A percentile compares a stretch with the other conserved stretches of the same genome.
phyloP scores from a whole-genome alignment of 53 echinoderm and acorn worm species.

The Arbacia lixula region DNA sequence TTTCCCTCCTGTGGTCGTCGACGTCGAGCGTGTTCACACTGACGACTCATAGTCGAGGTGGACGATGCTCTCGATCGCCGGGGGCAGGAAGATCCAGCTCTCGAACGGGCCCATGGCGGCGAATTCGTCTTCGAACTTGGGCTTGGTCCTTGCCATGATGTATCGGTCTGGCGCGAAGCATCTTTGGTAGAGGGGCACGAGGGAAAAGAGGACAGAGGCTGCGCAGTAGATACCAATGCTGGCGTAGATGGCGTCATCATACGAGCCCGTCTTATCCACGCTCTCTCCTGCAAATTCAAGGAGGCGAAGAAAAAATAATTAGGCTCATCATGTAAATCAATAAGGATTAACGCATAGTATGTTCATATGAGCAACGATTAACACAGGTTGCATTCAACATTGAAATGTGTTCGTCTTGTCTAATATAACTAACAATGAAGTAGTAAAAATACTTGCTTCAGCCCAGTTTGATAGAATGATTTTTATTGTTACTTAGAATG shows the following conservation, averaged over 20 bases:
- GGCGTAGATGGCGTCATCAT: conserved; percentile 82
- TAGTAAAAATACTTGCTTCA: too few species aligned
- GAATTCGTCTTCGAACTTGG: conserved; percentile 19
- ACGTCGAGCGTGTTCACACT: conserved; percentile 20
- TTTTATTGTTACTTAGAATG: too few species aligned
- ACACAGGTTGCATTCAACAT: too few species aligned
- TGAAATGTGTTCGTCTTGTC: too few species aligned
- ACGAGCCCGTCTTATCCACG: conserved; percentile 82
- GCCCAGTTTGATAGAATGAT: too few species aligned
- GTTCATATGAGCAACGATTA: too few species aligned
- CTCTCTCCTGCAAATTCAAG: conserved; percentile 70
- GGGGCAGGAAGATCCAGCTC: conserved; percentile 37
- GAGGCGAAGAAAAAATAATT: background rate
- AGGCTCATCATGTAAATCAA: too few species aligned
- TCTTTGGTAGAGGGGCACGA: conserved; percentile 82
- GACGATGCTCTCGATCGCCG: conserved; percentile 33
- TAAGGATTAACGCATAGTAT: too few species aligned
- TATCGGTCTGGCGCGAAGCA: conserved; percentile 78
- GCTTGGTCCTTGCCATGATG: conserved; percentile 72
- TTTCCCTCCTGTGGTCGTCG: too few species aligned
- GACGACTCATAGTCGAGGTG: conserved; percentile 16
- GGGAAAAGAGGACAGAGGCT: conserved; percentile 56
- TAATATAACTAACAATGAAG: too few species aligned
- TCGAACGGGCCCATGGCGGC: conserved; percentile 39
- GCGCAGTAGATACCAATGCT: conserved; percentile 75